phyloP scores from a whole-genome alignment of 2,888 invertebrate species.

The Callinectes sapidus region DNA sequence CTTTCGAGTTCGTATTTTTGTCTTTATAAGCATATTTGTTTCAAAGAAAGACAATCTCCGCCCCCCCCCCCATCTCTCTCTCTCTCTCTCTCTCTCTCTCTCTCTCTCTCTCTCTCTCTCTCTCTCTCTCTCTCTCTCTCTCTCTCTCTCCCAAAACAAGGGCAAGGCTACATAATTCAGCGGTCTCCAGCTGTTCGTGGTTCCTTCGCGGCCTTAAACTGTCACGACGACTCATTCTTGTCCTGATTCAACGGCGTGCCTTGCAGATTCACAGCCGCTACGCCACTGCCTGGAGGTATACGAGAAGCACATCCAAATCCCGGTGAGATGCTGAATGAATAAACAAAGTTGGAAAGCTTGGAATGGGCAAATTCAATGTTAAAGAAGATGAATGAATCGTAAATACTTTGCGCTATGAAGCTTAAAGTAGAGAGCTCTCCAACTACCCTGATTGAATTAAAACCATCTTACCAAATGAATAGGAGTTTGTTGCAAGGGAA shows the following conservation, averaged over 20 bases:
- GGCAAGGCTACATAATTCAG: neutral
- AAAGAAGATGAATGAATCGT: neutral
- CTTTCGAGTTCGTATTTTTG: neutral
- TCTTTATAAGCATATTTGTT: neutral
- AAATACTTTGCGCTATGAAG: neutral
- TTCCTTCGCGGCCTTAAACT: neutral
- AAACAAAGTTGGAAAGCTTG: neutral
- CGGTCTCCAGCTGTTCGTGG: neutral
- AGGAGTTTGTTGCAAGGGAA: neutral
- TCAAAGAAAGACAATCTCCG: neutral
- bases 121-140: neutral
- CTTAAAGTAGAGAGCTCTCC: neutral
- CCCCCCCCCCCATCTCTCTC: too few relatives aligned
- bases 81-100: neutral
- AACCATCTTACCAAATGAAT: neutral
- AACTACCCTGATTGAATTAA: neutral
- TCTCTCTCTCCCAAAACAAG: neutral
- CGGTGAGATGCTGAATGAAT: neutral
- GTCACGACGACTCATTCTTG: neutral
- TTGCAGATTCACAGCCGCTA: neutral
- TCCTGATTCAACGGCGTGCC: neutral
- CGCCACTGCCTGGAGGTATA: neutral
- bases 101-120: neutral
- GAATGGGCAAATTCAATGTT: neutral
- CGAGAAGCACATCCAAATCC: neutral